phyloP scores from a whole-genome alignment of 1,140 invertebrate species.

The Pseudomyrmex concolor region DNA sequence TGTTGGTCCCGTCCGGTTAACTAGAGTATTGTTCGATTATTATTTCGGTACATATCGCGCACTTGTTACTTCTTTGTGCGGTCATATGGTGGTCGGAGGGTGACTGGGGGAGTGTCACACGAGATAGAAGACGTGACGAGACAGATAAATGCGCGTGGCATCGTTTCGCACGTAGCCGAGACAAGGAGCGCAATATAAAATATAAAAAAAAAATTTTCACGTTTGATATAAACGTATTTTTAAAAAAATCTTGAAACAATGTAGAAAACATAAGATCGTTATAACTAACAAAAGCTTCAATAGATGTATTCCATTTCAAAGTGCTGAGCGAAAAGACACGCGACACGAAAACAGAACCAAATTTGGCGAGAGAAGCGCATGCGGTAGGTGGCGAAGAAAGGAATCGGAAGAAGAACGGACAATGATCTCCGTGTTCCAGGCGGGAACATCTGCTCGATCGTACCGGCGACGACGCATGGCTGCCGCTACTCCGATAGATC shows the following conservation, averaged over 20 bases:
- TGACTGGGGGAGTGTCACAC: constrained; percentile 48
- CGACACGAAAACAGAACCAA: constrained; percentile 23
- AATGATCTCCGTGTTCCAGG: constrained; percentile 65
- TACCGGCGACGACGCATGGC: constrained; percentile 45
- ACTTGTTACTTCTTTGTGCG: constrained; percentile 85
- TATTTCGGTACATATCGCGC: constrained; percentile 86
- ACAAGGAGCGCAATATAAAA: background rate
- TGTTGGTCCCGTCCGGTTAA: constrained; percentile 82
- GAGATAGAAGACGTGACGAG: constrained; percentile 24
- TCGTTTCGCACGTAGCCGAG: background rate
- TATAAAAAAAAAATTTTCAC: background rate
- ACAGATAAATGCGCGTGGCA: constrained; percentile 28
- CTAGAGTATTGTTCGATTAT: constrained; percentile 85
- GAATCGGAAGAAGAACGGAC: constrained; percentile 58
- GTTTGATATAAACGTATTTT: background rate
- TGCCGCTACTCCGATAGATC: constrained; percentile 51
- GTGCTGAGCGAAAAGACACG: background rate
- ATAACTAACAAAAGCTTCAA: background rate
- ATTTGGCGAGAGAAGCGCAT: constrained; percentile 5
- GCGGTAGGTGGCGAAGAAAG: constrained; percentile 33
- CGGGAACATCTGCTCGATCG: constrained; percentile 68
- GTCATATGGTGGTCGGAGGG: constrained; percentile 76
- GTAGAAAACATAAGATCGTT: background rate
- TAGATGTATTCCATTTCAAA: background rate
- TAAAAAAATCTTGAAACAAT: background rate